Conservation (phyloP, 2,888 invertebrate genomes). For the Prosapia bicincta region DNA sequence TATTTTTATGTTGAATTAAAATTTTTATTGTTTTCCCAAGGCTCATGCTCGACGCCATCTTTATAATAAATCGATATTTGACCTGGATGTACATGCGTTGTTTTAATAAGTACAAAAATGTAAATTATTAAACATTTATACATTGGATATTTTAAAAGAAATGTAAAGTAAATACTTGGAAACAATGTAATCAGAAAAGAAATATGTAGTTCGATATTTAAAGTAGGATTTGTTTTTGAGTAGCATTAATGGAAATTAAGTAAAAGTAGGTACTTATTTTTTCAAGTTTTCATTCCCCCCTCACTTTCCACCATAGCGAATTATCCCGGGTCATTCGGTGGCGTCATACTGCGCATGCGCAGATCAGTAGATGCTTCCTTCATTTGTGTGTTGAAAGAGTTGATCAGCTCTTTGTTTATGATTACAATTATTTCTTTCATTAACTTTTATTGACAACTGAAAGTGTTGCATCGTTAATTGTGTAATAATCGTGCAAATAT, state of each 20-base stretch:
- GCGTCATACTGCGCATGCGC: conserved; percentile 25
- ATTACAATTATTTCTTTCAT: background rate
- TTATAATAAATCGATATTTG: conserved; percentile 27
- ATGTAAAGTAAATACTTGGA: background rate
- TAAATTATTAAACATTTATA: conserved; percentile 24
- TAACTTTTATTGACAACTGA: background rate
- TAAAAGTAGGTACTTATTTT: conserved; percentile 20
- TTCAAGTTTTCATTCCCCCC: conserved; percentile 26
- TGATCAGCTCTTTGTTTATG: background rate
- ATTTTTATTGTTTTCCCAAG: conserved; percentile 6
- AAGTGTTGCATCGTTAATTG: background rate
- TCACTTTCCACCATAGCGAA: conserved; percentile 27
- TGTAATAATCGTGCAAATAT: background rate
- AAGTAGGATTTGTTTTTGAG: background rate
- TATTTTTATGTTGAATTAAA: background rate
- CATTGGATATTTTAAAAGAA: background rate
- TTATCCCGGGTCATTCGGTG: conserved; percentile 28
- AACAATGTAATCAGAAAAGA: background rate
- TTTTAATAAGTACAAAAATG: conserved; percentile 28
- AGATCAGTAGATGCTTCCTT: conserved; percentile 3
- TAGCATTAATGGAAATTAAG: background rate
- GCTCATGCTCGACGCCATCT: conserved; percentile 23
- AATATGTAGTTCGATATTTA: background rate
- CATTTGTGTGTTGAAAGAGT: background rate
- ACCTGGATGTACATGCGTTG: conserved; percentile 27